Percentiles rank a stretch among this genome's conserved stretches.
Conservation (phyloP, 2,113 vertebrate genomes). For the Mormyrus iriodes region DNA sequence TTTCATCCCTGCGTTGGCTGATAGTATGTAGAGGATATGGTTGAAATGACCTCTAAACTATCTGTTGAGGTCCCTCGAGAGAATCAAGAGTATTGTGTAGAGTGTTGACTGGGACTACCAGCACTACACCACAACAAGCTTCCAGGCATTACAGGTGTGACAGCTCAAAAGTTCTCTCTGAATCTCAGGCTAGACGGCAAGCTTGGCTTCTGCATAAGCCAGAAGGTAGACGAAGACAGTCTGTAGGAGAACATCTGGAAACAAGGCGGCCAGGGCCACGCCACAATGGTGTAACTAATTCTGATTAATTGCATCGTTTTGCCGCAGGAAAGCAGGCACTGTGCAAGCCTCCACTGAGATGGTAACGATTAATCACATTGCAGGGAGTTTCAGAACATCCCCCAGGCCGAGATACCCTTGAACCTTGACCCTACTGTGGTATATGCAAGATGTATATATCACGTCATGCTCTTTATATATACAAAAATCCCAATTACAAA, state of each 20-base stretch:
- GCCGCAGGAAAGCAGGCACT: not conserved
- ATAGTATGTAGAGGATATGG: not conserved
- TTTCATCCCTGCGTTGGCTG: not conserved
- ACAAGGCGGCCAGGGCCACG: not conserved
- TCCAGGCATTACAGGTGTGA: not conserved
- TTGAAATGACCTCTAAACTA: not conserved
- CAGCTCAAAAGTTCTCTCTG: not conserved
- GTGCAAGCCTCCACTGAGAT: not conserved
- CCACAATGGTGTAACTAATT: conserved; percentile 7
- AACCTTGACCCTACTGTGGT: not conserved
- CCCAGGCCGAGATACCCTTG: not conserved
- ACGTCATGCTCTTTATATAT: not conserved
- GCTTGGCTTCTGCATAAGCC: not conserved
- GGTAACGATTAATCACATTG: not conserved
- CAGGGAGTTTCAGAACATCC: not conserved
- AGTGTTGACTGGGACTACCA: not conserved
- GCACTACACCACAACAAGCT: not conserved
- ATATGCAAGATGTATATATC: not conserved
- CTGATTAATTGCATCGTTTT: conserved; percentile 10
- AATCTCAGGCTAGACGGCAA: not conserved
- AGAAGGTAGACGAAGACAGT: not conserved
- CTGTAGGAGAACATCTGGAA: conserved; percentile 2
- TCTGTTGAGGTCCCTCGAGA: not conserved
- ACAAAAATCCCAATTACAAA: not conserved
- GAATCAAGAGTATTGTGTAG: not conserved